Evolutionary conservation across 2,888 invertebrate genomes (phyloP).

Genomic region (Parapristionchus giblindavisi): DNA sequence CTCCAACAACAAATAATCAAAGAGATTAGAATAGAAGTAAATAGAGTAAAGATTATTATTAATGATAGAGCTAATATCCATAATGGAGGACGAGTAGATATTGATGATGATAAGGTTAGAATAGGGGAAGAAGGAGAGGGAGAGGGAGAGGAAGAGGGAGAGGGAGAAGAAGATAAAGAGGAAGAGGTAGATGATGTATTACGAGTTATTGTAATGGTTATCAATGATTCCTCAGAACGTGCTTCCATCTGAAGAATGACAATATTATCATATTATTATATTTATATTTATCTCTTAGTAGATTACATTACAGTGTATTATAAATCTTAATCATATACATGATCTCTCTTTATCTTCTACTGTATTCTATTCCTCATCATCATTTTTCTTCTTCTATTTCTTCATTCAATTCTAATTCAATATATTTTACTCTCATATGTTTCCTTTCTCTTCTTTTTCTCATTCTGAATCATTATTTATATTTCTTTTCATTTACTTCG

Average conservation of each 20-base stretch:
- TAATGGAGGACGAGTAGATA: conserved; percentile 17
- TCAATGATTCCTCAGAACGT: conserved; percentile 19
- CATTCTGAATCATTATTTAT: no score
- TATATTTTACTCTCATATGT: no score
- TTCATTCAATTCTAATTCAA: no score
- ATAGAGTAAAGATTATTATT: conserved; percentile 8
- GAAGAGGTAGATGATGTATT: not conserved
- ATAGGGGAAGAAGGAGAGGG: conserved; percentile 13
- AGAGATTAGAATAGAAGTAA: not conserved
- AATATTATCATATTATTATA: no score
- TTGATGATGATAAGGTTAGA: not conserved
- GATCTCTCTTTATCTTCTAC: no score
- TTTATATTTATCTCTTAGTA: no score
- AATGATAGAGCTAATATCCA: conserved; percentile 5
- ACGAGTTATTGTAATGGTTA: conserved; percentile 20
- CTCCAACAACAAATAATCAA: conserved; percentile 12
- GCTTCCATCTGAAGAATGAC: not conserved
- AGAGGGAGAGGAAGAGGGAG: conserved; percentile 7
- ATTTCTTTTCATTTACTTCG: no score
- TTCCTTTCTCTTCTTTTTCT: no score
- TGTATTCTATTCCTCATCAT: no score
- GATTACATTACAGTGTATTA: no score
- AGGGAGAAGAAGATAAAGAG: not conserved
- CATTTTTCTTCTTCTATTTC: no score
- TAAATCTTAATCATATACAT: no score